These are phyloP conservation scores for Enteromius afrohamiltoni DNA, from an alignment of 2,797 vertebrate species.

Conservation along the genomic window DNA sequence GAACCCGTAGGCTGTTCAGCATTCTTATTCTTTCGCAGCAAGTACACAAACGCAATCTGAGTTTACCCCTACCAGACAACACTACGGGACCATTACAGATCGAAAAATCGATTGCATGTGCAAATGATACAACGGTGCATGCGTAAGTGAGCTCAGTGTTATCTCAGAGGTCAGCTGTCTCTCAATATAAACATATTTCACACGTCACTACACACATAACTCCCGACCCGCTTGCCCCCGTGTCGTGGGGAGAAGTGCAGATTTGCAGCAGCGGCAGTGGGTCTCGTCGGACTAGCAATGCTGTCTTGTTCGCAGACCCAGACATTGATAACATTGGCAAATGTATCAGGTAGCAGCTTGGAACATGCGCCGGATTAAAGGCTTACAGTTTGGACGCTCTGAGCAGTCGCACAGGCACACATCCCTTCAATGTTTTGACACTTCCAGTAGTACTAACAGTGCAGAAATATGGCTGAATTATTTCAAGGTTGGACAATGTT, in stretches of 20 bases:
- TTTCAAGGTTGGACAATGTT: background rate
- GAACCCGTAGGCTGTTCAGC: background rate
- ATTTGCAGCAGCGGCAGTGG: constrained; percentile 8
- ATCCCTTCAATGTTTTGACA: constrained; percentile 3
- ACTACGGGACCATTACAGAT: background rate
- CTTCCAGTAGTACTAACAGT: background rate
- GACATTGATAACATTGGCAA: constrained; percentile 66
- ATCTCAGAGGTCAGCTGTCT: background rate
- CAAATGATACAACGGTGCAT: background rate
- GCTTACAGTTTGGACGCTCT: constrained; percentile 70
- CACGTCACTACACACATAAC: background rate
- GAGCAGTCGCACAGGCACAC: constrained; percentile 26
- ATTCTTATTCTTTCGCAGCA: background rate
- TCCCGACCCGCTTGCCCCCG: background rate
- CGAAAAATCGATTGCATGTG: background rate
- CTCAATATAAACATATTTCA: constrained; percentile 2
- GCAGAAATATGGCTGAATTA: background rate
- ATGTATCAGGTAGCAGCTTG: constrained; percentile 70
- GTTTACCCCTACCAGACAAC: background rate
- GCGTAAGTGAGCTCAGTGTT: background rate
- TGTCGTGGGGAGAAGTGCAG: constrained; percentile 22
- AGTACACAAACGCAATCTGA: constrained; percentile 1
- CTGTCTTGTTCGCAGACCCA: constrained; percentile 52
- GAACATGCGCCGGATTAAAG: constrained; percentile 73
- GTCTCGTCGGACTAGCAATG: constrained; percentile 42